phyloP scores from a whole-genome alignment of 1,140 invertebrate genomes.

The Nephotettix cincticeps region DNA sequence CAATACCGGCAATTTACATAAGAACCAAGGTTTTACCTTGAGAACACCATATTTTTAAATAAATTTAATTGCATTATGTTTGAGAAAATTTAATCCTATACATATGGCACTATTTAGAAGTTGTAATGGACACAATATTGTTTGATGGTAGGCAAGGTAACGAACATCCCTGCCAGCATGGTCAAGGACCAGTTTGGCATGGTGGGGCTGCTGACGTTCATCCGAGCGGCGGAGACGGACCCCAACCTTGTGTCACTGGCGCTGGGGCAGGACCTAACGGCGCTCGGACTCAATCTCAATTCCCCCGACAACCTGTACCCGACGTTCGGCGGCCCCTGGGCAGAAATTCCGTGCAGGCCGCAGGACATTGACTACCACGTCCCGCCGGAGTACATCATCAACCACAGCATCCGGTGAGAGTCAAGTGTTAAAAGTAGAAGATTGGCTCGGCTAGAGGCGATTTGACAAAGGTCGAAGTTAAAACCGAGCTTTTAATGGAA shows the following conservation, averaged over 20 bases:
- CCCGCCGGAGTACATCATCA: slow-evolving; percentile 98
- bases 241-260: slow-evolving; percentile 93
- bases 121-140: no score
- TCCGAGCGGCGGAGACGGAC: slow-evolving; percentile 95
- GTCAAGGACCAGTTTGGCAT: slow-evolving; percentile 99
- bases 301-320: slow-evolving; percentile 95
- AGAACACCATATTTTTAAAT: no score
- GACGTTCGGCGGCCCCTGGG: slow-evolving; percentile 97
- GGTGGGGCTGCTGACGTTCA: slow-evolving; percentile 96
- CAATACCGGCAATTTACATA: no score
- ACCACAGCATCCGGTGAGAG: slow-evolving; percentile 73
- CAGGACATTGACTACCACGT: slow-evolving; percentile 99
- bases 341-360: slow-evolving; percentile 93
- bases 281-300: slow-evolving; percentile 96
- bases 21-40: no score
- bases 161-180: slow-evolving; percentile 97
- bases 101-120: no score
- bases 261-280: slow-evolving; percentile 95
- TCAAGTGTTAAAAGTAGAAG: no score
- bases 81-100: no score
- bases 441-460: no score
- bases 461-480: no score
- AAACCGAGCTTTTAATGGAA: no score
- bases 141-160: slow-evolving; percentile 90
- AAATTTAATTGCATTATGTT: no score